Conservation (phyloP, 2,888 invertebrate genomes). For the Amphimallon solstitiale region DNA sequence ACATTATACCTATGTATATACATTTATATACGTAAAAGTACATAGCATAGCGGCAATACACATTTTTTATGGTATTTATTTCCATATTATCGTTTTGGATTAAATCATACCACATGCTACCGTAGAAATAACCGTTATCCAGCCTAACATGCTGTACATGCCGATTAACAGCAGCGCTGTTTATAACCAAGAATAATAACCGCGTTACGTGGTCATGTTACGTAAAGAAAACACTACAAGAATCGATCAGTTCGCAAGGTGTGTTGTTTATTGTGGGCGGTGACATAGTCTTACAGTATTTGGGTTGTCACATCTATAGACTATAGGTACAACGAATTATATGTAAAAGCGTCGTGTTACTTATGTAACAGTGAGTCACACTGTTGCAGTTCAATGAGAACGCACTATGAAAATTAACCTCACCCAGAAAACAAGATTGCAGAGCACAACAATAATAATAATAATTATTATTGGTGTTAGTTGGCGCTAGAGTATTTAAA, state of each 20-base stretch:
- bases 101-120: constrained; percentile 6
- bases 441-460: constrained; percentile 20
- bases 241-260: constrained; percentile 27
- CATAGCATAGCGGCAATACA: neutral
- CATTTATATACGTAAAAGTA: too few relatives aligned
- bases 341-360: neutral
- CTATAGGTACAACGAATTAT: neutral
- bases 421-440: constrained; percentile 27
- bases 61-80: neutral
- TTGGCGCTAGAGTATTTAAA: constrained; percentile 14
- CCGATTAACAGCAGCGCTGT: constrained; percentile 2
- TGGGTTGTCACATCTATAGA: neutral
- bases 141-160: constrained; percentile 1
- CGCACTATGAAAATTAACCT: constrained; percentile 31
- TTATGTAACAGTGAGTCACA: constrained; percentile 18
- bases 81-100: constrained; percentile 16
- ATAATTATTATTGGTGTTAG: constrained; percentile 23
- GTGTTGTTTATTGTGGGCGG: constrained; percentile 12
- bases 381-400: constrained; percentile 29
- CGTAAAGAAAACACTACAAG: constrained; percentile 16
- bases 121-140: constrained; percentile 4
- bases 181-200: constrained; percentile 5
- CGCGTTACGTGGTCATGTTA: constrained; percentile 14
- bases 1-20: too few relatives aligned
- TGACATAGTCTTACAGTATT: neutral